Percentiles rank a stretch among this genome's conserved stretches.
These are phyloP conservation scores for Corythoichthys intestinalis DNA, from an alignment of 2,113 vertebrate species.

Conservation along the genomic window DNA sequence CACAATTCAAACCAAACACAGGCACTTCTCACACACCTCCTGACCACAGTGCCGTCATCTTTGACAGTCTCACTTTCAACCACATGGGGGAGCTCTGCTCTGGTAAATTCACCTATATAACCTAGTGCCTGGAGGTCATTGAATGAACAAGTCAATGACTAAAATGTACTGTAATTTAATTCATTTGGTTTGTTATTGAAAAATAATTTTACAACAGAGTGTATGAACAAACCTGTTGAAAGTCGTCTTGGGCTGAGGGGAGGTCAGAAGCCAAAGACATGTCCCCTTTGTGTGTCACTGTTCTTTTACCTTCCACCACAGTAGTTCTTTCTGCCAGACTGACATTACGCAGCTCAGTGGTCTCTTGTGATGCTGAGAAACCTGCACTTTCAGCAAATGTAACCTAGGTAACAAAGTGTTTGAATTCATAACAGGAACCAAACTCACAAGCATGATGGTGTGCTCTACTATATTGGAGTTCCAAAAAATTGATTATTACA, in stretches of 20 bases:
- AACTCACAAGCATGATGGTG: neutral
- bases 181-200: neutral
- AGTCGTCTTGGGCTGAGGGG: slow-evolving; percentile 85
- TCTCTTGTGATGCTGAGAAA: slow-evolving; percentile 72
- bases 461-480: no score
- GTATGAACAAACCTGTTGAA: slow-evolving; percentile 79
- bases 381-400: slow-evolving; percentile 76
- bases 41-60: slow-evolving; percentile 85
- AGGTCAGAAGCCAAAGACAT: slow-evolving; percentile 79
- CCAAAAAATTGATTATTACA: no score
- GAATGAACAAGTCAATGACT: slow-evolving; percentile 7
- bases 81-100: slow-evolving; percentile 76
- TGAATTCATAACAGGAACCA: neutral
- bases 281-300: slow-evolving; percentile 79
- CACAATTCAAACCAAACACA: slow-evolving; percentile 2
- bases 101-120: slow-evolving; percentile 76
- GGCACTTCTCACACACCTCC: slow-evolving; percentile 80
- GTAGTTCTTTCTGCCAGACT: slow-evolving; percentile 79
- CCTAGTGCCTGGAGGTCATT: slow-evolving; percentile 73
- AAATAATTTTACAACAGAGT: neutral
- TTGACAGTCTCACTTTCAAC: slow-evolving; percentile 79
- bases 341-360: slow-evolving; percentile 75
- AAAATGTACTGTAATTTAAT: neutral
- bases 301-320: slow-evolving; percentile 77
- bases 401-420: slow-evolving; percentile 66